These are phyloP conservation scores for Cydia amplana DNA, from an alignment of 1,140 invertebrate species.

Conservation along the genomic window DNA sequence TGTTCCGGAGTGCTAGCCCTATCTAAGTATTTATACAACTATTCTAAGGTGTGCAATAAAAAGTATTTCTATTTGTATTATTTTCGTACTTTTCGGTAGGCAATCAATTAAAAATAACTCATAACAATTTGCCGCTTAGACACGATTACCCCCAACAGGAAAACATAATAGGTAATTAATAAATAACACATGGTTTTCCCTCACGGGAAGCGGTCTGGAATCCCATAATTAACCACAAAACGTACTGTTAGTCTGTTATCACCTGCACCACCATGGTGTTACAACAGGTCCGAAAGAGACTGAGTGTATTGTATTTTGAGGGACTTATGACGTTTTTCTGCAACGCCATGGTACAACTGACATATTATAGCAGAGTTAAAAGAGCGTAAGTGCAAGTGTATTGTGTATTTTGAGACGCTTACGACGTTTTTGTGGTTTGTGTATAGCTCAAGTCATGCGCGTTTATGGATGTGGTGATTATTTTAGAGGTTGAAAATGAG, in stretches of 20 bases:
- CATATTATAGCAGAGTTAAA: not conserved
- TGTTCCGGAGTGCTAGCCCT: too few relatives aligned
- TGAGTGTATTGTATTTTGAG: not conserved
- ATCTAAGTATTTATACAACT: too few relatives aligned
- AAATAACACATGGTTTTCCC: constrained; percentile 16
- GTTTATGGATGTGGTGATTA: too few relatives aligned
- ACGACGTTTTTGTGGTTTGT: too few relatives aligned
- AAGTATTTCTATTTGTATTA: not conserved
- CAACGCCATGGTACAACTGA: not conserved
- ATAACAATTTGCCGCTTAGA: not conserved
- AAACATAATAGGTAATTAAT: not conserved
- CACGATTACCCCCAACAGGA: not conserved
- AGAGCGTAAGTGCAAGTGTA: not conserved
- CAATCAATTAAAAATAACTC: not conserved
- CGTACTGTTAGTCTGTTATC: not conserved
- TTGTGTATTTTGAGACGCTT: not conserved
- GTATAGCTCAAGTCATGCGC: too few relatives aligned
- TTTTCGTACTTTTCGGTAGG: not conserved
- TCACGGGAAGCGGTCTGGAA: not conserved
- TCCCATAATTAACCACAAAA: not conserved
- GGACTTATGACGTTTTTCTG: not conserved
- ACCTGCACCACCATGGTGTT: not conserved
- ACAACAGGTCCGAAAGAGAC: too few relatives aligned
- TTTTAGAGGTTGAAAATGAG: too few relatives aligned
- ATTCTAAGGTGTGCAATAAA: too few relatives aligned